Percentiles rank a stretch among this genome's conserved stretches.
phyloP scores from a whole-genome alignment of 2,113 vertebrate genomes.

The Oenanthe oenanthe region DNA sequence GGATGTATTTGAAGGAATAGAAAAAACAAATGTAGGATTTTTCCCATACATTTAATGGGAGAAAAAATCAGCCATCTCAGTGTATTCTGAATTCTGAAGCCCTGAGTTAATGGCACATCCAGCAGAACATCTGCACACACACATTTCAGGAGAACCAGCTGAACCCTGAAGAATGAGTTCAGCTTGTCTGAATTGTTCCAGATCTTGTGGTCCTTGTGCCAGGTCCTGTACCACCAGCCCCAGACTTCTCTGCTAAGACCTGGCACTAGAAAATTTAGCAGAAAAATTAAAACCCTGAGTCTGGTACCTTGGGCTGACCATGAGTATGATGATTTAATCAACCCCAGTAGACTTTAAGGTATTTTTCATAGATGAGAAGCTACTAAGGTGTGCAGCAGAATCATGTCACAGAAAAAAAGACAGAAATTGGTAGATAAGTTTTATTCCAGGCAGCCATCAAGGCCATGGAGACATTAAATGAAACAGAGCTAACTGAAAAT shows the following conservation, averaged over 20 bases:
- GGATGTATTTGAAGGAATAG: not conserved
- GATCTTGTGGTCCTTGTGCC: not conserved
- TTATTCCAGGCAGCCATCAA: not conserved
- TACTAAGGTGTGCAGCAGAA: not conserved
- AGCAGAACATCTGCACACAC: not conserved
- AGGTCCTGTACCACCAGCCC: no score
- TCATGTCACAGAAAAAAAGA: not conserved
- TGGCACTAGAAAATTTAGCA: not conserved
- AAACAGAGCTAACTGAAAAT: not conserved
- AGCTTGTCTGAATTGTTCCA: accelerated
- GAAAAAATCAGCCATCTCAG: not conserved
- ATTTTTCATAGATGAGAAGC: not conserved
- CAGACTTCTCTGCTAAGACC: accelerated
- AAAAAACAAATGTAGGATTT: not conserved
- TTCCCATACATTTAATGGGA: not conserved
- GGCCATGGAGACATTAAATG: not conserved
- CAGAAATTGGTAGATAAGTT: not conserved
- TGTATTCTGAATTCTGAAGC: not conserved
- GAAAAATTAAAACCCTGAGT: not conserved
- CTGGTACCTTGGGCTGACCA: not conserved
- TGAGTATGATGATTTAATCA: not conserved
- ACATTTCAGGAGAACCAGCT: not conserved
- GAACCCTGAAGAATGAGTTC: not conserved
- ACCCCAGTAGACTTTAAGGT: not conserved
- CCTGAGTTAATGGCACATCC: accelerated